Base-by-base conservation (phyloP, 2,113 vertebrate genomes). In the Phyllostomus hastatus region DNA sequence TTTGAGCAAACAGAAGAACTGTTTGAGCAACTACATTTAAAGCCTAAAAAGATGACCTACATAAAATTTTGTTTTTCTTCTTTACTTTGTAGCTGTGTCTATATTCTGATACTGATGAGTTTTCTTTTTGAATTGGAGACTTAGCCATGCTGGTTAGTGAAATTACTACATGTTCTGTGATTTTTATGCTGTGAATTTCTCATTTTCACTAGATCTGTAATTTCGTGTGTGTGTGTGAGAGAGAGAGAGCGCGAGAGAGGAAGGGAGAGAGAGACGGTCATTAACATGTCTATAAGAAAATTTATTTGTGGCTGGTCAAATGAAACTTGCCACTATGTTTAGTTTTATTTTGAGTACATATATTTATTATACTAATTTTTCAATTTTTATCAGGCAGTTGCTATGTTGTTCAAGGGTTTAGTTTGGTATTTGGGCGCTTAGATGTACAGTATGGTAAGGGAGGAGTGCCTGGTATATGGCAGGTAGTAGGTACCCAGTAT, bases 21-120 rank as follows among this genome's bases (percentile, higher is more conserved):
- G 50, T 95, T 93, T 95, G 70, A 93, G 66, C 61, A 94, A 84
- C 87, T 69, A 46, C 35, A 79, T 86, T 87, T 87, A 89, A 95
- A 64, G 16, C 38, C 75, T 87, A 35, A 96, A 97, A 28, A 91
- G 83, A 50, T 91, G 54, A 70, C 35, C 79, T 88, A 19, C 50
- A 26, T 57, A 82, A 78, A 88, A 28, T 75, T 69, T 94, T 86
- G 19, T 69, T 86, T 88, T 67, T 26, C 16, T 92, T 64, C 4
- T 88, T 96, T 64, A 88, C 38, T 93, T 54, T 94, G 35, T 67
- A 84, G 67, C 1, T 92, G 19, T 0, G 1, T 85, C 69, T 94
- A 4, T 31, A 59, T 72, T 1, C 64, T 75, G 22, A 1, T 80
- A 85, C 41, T 96, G 81, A 91, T 52, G 83, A n/a, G 41, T 38